Conservation (phyloP, 2,113 vertebrate species). For the Gymnocephalus cernua region DNA sequence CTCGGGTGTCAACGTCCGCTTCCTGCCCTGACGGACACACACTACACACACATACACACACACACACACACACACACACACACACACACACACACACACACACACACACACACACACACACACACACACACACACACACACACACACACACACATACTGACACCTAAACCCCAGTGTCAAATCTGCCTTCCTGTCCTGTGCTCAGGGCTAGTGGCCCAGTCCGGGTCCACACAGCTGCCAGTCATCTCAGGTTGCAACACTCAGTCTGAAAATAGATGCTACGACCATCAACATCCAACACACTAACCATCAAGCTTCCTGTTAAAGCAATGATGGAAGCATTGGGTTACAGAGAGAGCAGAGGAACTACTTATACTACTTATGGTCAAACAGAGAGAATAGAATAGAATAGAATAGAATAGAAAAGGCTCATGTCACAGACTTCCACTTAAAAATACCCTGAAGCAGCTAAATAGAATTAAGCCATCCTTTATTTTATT, state of each 20-base stretch:
- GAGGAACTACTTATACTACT: neutral
- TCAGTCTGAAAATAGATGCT: conserved; percentile 77
- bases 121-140: conserved; percentile 39
- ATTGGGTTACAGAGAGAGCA: conserved; percentile 41
- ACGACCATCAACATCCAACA: conserved; percentile 68
- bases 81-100: conserved; percentile 43
- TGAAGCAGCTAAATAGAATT: neutral
- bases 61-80: conserved; percentile 46
- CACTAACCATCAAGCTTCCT: conserved; percentile 70
- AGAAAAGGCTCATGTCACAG: neutral
- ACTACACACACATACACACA: conserved; percentile 36
- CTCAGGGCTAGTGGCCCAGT: conserved; percentile 44
- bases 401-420: neutral
- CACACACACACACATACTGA: conserved; percentile 52
- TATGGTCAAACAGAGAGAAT: neutral
- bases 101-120: conserved; percentile 38
- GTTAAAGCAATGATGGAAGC: conserved; percentile 50
- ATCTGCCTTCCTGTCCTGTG: conserved; percentile 65
- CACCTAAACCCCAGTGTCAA: conserved; percentile 64
- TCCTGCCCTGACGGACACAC: conserved; percentile 65
- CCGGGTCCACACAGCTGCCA: conserved; percentile 70
- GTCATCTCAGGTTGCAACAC: conserved; percentile 72
- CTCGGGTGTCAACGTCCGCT: conserved; percentile 73
- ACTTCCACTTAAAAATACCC: neutral
- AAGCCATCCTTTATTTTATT: neutral